Conservation (phyloP, 1,140 invertebrate genomes). For the Amphibalanus amphitrite region DNA sequence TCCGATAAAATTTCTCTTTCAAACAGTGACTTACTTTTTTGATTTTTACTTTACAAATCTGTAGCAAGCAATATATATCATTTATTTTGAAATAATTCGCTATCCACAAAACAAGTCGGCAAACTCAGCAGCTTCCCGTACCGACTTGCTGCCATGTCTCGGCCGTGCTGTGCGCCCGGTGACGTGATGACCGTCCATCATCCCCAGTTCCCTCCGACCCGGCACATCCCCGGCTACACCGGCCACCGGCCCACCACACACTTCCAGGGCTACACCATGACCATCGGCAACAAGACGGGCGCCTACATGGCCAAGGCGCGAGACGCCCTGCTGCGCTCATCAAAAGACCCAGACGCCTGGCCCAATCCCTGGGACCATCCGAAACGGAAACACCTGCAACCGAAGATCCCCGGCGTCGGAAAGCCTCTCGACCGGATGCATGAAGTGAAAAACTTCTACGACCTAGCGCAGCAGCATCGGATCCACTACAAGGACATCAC, state of each 20-base stretch:
- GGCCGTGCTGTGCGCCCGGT: not conserved
- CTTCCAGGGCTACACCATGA: slow-evolving; percentile 1
- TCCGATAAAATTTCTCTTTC: no score
- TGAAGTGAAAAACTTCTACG: not conserved
- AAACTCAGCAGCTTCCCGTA: no score
- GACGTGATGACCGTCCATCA: slow-evolving; percentile 21
- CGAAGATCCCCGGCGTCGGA: not conserved
- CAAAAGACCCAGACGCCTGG: not conserved
- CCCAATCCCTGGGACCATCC: not conserved
- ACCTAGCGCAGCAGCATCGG: not conserved
- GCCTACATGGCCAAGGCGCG: not conserved
- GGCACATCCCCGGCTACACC: not conserved
- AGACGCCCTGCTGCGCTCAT: not conserved
- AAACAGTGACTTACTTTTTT: no score
- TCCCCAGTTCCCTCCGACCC: not conserved
- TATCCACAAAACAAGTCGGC: no score
- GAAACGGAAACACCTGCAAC: not conserved
- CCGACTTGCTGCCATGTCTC: not conserved
- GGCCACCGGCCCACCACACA: not conserved
- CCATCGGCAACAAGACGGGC: not conserved
- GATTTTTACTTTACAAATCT: no score
- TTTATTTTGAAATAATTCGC: no score
- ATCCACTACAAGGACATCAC: not conserved
- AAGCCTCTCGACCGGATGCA: not conserved
- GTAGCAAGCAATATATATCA: no score